Conservation (phyloP, 2,797 vertebrate species). For the Anguilla obscura region DNA sequence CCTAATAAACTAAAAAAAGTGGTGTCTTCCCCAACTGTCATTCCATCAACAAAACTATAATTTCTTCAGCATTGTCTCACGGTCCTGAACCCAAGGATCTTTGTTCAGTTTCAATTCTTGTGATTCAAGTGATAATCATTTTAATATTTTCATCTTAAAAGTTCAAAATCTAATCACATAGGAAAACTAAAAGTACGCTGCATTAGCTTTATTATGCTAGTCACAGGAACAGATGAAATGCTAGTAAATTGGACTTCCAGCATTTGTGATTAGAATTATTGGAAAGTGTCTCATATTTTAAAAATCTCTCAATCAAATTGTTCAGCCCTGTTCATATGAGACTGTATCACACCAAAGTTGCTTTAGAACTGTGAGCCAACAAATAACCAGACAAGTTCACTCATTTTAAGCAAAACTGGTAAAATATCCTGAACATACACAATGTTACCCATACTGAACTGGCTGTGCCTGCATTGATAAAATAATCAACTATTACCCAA, state of each 20-base stretch:
- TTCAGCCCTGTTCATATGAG: background rate
- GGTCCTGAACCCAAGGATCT: background rate
- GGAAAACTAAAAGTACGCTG: background rate
- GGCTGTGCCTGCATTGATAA: background rate
- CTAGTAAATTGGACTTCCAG: background rate
- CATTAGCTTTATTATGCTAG: background rate
- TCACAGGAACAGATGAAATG: background rate
- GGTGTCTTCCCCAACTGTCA: background rate
- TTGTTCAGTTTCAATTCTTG: background rate
- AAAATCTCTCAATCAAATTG: background rate
- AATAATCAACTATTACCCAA: background rate
- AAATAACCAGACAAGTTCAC: background rate
- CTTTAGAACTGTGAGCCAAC: background rate
- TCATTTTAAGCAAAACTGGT: background rate
- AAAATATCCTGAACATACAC: background rate
- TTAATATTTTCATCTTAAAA: background rate
- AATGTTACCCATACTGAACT: background rate
- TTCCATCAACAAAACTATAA: background rate
- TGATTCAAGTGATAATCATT: background rate
- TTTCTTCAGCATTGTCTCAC: background rate
- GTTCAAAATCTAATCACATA: background rate
- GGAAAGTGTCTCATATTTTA: background rate
- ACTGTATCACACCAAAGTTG: background rate
- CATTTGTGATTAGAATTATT: background rate
- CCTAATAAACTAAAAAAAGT: background rate